These are phyloP conservation scores for Callopanchax toddi DNA, from an alignment of 2,113 vertebrate species.

Conservation along the genomic window DNA sequence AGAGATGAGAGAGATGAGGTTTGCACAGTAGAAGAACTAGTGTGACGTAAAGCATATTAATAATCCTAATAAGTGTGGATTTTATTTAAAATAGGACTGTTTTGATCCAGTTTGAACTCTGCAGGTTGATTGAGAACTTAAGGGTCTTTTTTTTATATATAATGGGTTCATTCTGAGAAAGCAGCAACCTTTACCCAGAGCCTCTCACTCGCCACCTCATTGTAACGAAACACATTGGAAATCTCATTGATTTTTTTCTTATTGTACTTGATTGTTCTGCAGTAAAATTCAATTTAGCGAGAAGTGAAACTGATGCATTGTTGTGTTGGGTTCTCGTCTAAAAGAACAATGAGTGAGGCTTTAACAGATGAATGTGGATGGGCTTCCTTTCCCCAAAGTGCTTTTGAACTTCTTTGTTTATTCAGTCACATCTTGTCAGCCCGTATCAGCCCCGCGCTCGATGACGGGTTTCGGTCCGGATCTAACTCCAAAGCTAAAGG, in stretches of 20 bases:
- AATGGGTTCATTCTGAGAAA: conserved; percentile 16
- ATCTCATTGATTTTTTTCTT: conserved; percentile 43
- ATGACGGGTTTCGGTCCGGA: conserved; percentile 53
- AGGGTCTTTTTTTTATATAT: conserved; percentile 1
- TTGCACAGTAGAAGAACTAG: background rate
- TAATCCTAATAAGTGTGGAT: background rate
- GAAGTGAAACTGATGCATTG: conserved; percentile 45
- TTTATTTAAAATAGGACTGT: too few species aligned
- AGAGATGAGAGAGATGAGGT: background rate
- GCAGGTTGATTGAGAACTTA: too few species aligned
- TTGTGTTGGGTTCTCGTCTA: conserved; percentile 53
- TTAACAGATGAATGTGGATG: conserved; percentile 45
- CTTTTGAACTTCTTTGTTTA: conserved; percentile 63
- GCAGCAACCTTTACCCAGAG: conserved; percentile 31
- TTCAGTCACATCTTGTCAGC: conserved; percentile 58
- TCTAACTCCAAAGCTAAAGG: conserved; percentile 44
- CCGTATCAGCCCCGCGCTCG: conserved; percentile 40
- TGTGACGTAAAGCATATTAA: too few species aligned
- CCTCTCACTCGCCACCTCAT: conserved; percentile 37
- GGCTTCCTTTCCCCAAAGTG: conserved; percentile 44
- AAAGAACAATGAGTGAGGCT: conserved; percentile 42
- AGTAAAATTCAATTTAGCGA: conserved; percentile 46
- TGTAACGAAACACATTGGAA: conserved; percentile 30
- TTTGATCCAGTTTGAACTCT: too few species aligned
- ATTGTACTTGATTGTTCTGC: conserved; percentile 38